Conservation (phyloP, 2,888 invertebrate genomes). For the Sphaerophoria taeniata region DNA sequence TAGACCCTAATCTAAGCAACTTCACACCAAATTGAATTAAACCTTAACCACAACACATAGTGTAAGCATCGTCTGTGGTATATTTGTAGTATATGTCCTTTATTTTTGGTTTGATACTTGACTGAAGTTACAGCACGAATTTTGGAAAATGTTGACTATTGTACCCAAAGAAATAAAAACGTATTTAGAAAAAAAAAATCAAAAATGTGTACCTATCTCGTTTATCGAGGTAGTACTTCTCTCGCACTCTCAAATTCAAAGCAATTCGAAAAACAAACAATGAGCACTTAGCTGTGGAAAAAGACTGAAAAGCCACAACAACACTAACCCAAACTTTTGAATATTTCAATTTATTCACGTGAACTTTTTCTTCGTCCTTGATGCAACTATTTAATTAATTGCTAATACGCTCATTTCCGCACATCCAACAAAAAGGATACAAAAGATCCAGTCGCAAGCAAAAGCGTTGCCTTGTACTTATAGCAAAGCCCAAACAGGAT, state of each 20-base stretch:
- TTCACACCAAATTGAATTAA: conserved; percentile 40
- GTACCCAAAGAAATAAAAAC: too few species aligned
- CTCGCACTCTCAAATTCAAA: too few species aligned
- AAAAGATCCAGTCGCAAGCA: conserved; percentile 14
- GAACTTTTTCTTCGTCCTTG: conserved; percentile 47
- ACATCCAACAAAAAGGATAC: conserved; percentile 7
- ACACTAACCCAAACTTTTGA: conserved; percentile 41
- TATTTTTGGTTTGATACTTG: too few species aligned
- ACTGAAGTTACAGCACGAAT: too few species aligned
- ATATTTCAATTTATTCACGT: conserved; percentile 57
- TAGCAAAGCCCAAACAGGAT: background rate
- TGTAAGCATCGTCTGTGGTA: too few species aligned
- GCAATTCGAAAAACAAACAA: conserved; percentile 22
- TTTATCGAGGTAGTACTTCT: too few species aligned
- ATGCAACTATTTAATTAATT: conserved; percentile 65
- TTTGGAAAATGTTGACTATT: too few species aligned
- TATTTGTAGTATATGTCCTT: too few species aligned
- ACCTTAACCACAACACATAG: conserved; percentile 34
- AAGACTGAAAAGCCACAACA: background rate
- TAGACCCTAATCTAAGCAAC: conserved; percentile 19
- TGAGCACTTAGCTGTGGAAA: background rate
- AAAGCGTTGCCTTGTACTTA: background rate
- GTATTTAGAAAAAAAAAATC: too few species aligned
- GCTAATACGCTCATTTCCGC: conserved; percentile 43
- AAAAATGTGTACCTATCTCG: too few species aligned